A percentile compares a stretch with the other conserved stretches of the same genome.
phyloP scores from a whole-genome alignment of 2,888 invertebrate species.

The Hypena proboscidalis region DNA sequence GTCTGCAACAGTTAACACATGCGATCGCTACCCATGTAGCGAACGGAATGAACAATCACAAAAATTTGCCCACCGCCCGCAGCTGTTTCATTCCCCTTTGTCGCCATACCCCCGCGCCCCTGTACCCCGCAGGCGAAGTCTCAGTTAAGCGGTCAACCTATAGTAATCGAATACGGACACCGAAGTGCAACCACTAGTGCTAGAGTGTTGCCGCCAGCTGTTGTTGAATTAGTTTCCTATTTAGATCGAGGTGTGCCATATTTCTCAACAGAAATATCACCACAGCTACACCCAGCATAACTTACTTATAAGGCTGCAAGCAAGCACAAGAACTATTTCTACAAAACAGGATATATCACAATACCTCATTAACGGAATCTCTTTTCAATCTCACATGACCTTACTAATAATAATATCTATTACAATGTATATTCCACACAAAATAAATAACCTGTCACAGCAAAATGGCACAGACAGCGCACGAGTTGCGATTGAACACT shows the following conservation, averaged over 20 bases:
- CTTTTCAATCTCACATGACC: conserved; percentile 42
- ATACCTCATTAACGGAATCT: conserved; percentile 29
- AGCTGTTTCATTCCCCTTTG: too few species aligned
- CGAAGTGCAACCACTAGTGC: conserved; percentile 14
- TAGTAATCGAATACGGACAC: conserved; percentile 6
- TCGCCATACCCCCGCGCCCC: too few species aligned
- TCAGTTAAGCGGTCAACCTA: too few species aligned
- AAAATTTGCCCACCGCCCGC: too few species aligned
- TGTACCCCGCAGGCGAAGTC: too few species aligned
- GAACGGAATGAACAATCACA: too few species aligned
- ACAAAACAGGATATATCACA: conserved; percentile 14
- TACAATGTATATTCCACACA: conserved; percentile 50
- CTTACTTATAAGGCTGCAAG: not conserved
- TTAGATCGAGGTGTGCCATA: conserved; percentile 17
- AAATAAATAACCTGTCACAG: conserved; percentile 73
- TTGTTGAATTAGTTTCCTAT: conserved; percentile 2
- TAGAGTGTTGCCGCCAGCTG: conserved; percentile 17
- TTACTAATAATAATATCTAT: conserved; percentile 31
- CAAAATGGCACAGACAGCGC: conserved; percentile 55
- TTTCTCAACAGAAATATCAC: conserved; percentile 16
- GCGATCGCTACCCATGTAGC: too few species aligned
- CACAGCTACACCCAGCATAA: conserved; percentile 3
- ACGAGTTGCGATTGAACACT: conserved; percentile 59
- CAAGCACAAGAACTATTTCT: not conserved
- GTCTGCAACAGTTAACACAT: too few species aligned